Evolutionary conservation across 30 jellyfish, hydroid and myxozoan genomes (phyloP).

Genomic region (Euphysa ruthae): DNA sequence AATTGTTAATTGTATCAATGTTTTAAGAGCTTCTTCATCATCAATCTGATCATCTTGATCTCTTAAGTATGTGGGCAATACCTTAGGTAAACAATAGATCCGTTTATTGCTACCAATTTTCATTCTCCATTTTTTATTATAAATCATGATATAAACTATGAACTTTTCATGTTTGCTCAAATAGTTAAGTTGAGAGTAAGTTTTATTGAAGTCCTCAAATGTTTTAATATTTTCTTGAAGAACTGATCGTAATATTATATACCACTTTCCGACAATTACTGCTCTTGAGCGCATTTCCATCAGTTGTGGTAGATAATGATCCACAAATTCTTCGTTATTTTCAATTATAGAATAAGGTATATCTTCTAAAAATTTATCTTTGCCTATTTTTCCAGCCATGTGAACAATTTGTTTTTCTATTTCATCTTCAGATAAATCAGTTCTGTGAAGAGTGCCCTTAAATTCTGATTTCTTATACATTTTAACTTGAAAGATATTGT

Average conservation of each 20-base stretch:
- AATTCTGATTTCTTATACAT: neutral
- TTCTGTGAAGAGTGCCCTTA: neutral
- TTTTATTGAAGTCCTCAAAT: conserved; percentile 2
- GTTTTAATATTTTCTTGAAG: neutral
- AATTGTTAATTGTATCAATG: conserved; percentile 1
- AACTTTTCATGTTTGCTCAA: conserved; percentile 17
- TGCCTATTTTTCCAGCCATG: neutral
- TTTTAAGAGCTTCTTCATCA: neutral
- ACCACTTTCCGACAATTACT: conserved; percentile 19
- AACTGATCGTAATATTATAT: conserved; percentile 2
- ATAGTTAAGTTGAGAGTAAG: conserved; percentile 7
- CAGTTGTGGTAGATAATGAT: neutral
- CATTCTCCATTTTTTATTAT: conserved; percentile 6
- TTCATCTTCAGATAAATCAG: conserved; percentile 20
- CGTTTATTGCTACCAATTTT: neutral
- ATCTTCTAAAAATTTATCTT: neutral
- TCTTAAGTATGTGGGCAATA: neutral
- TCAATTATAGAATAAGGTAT: neutral
- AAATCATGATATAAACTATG: conserved; percentile 9
- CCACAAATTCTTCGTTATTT: neutral
- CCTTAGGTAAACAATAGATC: conserved; percentile 12
- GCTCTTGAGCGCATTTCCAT: conserved; percentile 6
- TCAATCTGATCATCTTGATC: conserved; percentile 8
- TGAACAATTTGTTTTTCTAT: conserved; percentile 21
- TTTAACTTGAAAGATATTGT: neutral